Evolutionary conservation across 2,888 invertebrate genomes (phyloP).

Genomic region (Antheraea yamamai): DNA sequence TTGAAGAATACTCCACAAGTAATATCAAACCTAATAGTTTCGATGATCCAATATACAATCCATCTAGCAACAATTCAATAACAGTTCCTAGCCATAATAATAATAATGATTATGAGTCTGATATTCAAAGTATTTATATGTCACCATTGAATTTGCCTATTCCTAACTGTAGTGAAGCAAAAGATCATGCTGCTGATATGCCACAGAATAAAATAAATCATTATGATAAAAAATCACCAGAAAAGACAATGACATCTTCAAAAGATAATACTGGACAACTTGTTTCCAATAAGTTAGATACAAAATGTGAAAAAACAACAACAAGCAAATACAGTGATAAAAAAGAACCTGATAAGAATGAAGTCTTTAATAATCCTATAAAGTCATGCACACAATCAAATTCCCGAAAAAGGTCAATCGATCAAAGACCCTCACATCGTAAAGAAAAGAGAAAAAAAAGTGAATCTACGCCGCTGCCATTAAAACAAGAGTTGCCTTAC

Average conservation of each 20-base stretch:
- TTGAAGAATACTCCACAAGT: conserved; percentile 15
- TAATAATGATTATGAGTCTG: background rate
- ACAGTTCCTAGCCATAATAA: background rate
- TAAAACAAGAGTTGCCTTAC: conserved; percentile 43
- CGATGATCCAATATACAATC: conserved; percentile 26
- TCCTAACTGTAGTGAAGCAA: background rate
- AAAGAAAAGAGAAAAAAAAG: conserved; percentile 78
- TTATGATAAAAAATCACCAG: background rate
- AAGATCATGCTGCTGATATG: background rate
- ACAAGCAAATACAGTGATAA: conserved; percentile 39
- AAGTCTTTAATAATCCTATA: background rate
- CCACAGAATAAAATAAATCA: background rate
- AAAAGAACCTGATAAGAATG: conserved; percentile 27
- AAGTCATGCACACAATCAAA: conserved; percentile 37
- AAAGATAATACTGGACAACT: background rate
- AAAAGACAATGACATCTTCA: background rate
- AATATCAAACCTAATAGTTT: conserved; percentile 31
- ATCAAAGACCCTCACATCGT: conserved; percentile 70
- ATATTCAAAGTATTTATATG: background rate
- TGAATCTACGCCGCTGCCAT: conserved; percentile 42
- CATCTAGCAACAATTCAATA: conserved; percentile 27
- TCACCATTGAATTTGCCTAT: background rate
- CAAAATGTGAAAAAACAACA: conserved; percentile 11
- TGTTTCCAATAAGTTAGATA: background rate
- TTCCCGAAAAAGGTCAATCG: conserved; percentile 66